Percentiles rank a stretch among this genome's conserved stretches.
Evolutionary conservation across 2,113 vertebrate genomes (phyloP).

Genomic region (Chlorocebus sabaeus): DNA sequence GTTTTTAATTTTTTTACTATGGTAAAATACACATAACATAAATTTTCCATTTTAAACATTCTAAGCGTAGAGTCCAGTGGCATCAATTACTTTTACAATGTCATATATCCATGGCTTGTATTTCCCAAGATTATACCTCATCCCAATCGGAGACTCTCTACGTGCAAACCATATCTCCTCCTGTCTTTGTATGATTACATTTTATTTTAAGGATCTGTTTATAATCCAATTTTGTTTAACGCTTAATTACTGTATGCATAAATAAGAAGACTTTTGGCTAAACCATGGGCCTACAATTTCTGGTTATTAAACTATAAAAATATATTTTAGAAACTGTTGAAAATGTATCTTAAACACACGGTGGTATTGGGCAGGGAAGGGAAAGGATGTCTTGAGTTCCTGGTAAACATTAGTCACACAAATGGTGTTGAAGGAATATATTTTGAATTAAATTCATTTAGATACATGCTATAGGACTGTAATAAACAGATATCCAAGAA

Average conservation of each 20-base stretch:
- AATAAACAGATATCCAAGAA: not conserved
- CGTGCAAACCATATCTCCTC: not conserved
- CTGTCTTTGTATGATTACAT: not conserved
- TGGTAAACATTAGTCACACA: not conserved
- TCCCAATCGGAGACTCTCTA: not conserved
- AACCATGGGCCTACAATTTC: not conserved
- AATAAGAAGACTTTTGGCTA: not conserved
- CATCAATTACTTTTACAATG: not conserved
- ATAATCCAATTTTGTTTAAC: not conserved
- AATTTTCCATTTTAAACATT: not conserved
- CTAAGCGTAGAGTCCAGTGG: not conserved
- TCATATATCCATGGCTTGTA: not conserved
- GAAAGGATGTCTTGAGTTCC: not conserved
- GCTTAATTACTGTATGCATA: not conserved
- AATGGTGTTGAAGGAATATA: not conserved
- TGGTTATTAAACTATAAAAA: not conserved
- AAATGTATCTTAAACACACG: not conserved
- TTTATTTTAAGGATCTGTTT: not conserved
- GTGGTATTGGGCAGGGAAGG: not conserved
- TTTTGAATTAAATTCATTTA: slow-evolving; percentile 14
- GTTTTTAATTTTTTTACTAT: not conserved
- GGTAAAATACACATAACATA: not conserved
- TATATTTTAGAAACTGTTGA: not conserved
- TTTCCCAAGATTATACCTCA: not conserved
- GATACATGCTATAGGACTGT: not conserved